Base-by-base conservation (phyloP, 2,888 invertebrate genomes). In the Notocelia uddmanniana region DNA sequence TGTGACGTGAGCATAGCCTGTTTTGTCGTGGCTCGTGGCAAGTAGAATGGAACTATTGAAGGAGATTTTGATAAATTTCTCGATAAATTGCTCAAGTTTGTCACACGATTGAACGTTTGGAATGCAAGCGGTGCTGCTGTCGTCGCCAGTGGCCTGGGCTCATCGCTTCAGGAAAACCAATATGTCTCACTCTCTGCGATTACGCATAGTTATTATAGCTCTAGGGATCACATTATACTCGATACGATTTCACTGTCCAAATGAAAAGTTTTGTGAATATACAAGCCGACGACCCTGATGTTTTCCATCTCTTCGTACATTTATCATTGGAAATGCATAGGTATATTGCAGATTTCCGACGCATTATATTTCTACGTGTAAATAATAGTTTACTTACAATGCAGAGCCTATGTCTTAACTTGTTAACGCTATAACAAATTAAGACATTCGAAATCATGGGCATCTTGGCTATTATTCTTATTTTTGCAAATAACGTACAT, bases 1-100 rank as follows among this genome's bases (percentile, higher is more conserved):
- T n/a, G n/a, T n/a, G n/a, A n/a, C n/a, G n/a, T n/a, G n/a, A n/a
- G n/a, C n/a, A n/a, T n/a, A 34, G 3, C 3, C 2, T 11, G 8
- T 19, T 15, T 0, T 62, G 26, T 48, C 8, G 18, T 9, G 18
- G 34, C n/a, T 18, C 23, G n/a, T 18, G 62, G 58, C 21, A 54
- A 64, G 31, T 52, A 45, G 50, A 70, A 60, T 68, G 74, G 72
- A 75, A 76, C 73, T 80, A 78, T 79, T 78, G 77, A 78, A 81
- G 78, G 78, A 78, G 77, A 76, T 80, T 79, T 77, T 84, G 81
- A 82, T 83, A 85, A 85, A 87, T 87, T 87, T 85, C 81, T 79
- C 79, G 83, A 87, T 83, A 85, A 85, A 88, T 89, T 85, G 83
- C 80, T 78, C 76, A 77, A 85, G 87, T 89, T 85, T 88, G 80